These are phyloP conservation scores for Diplosoma virens DNA, from an alignment of 23 tunicate species.

Conservation along the genomic window DNA sequence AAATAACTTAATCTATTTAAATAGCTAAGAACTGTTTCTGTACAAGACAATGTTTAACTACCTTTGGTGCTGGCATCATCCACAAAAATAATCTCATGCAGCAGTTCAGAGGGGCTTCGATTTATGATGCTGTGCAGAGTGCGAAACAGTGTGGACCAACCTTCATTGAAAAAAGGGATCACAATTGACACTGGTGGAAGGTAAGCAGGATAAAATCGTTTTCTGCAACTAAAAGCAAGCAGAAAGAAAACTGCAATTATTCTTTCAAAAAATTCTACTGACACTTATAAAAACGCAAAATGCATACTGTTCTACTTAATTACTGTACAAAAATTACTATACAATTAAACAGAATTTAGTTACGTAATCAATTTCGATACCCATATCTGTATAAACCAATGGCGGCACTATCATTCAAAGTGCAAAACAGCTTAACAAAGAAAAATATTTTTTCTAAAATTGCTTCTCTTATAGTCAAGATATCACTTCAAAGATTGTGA, in stretches of 20 bases:
- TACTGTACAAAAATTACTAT: too few species aligned
- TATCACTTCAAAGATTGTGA: too few species aligned
- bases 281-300: neutral
- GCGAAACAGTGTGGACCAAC: constrained; percentile 53
- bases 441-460: too few species aligned
- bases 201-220: constrained; percentile 26
- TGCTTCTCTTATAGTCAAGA: too few species aligned
- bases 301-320: too few species aligned
- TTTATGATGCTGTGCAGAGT: constrained; percentile 55
- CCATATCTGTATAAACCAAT: too few species aligned
- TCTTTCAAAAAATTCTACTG: constrained; percentile 2
- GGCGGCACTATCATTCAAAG: too few species aligned
- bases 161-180: constrained; percentile 83
- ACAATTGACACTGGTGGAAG: constrained; percentile 51
- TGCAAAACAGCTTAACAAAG: too few species aligned
- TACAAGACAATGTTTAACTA: neutral
- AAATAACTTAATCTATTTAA: too few species aligned
- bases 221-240: constrained; percentile 18
- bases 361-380: too few species aligned
- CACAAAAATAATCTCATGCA: constrained; percentile 56
- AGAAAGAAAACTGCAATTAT: neutral
- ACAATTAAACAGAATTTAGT: too few species aligned
- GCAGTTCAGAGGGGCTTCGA: constrained; percentile 39
- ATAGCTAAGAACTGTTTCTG: neutral
- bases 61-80: constrained; percentile 55